Evolutionary conservation across 1,140 invertebrate genomes (phyloP).

Genomic region (Lepidurus couesii): DNA sequence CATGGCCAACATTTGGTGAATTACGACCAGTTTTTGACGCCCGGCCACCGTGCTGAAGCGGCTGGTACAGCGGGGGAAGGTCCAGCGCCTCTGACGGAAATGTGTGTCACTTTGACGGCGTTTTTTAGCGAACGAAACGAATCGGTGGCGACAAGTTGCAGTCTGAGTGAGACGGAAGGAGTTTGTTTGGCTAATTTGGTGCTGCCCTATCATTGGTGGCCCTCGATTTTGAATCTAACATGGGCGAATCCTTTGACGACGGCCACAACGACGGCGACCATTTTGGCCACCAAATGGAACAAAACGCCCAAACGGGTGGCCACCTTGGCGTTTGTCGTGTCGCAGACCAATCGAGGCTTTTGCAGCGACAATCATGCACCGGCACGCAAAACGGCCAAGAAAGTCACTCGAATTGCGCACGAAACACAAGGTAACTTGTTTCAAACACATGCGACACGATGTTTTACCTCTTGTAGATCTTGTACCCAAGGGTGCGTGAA

Average conservation of each 20-base stretch:
- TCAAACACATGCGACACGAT: background rate
- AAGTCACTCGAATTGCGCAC: background rate
- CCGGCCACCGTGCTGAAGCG: constrained; percentile 38
- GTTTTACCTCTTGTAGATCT: background rate
- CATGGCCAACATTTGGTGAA: constrained; percentile 40
- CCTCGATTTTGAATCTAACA: constrained; percentile 51
- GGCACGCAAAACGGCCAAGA: constrained; percentile 23
- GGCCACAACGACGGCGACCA: constrained; percentile 12
- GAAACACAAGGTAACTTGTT: constrained; percentile 9
- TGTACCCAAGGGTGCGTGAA: too few relatives aligned
- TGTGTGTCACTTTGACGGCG: constrained; percentile 37
- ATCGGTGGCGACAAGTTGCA: constrained; percentile 71
- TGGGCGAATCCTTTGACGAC: constrained; percentile 35
- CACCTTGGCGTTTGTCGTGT: constrained; percentile 72
- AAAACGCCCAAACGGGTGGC: constrained; percentile 64
- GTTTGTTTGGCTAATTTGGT: constrained; percentile 74
- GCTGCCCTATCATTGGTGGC: constrained; percentile 83
- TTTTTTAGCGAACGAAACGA: constrained; percentile 39
- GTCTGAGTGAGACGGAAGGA: constrained; percentile 78
- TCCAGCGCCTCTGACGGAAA: constrained; percentile 35
- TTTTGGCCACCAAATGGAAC: constrained; percentile 40
- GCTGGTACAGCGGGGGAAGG: constrained; percentile 44
- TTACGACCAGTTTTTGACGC: constrained; percentile 52
- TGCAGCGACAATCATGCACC: constrained; percentile 38
- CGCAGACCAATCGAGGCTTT: constrained; percentile 56